A percentile compares a stretch with the other conserved stretches of the same genome.
These are phyloP conservation scores for Tipula vernalis DNA, from an alignment of 2,888 invertebrate genomes.

Conservation along the genomic window DNA sequence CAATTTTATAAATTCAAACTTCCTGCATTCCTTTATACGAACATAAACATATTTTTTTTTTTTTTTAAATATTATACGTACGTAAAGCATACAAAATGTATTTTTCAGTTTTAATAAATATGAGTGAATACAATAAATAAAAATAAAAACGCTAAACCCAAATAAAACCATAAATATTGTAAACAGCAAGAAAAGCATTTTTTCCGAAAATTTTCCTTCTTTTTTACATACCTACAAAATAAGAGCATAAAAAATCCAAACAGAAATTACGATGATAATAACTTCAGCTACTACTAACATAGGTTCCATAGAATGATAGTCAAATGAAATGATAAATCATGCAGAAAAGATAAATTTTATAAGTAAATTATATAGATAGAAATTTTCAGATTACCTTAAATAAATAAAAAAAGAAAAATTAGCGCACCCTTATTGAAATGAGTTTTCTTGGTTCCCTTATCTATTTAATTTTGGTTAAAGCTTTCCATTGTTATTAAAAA, in stretches of 20 bases:
- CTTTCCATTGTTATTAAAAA: not conserved
- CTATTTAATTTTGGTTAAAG: not conserved
- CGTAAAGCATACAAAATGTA: not conserved
- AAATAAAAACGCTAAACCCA: not conserved
- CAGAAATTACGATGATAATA: not conserved
- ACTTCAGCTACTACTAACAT: not conserved
- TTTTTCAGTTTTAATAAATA: not conserved
- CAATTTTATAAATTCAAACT: not conserved
- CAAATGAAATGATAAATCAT: not conserved
- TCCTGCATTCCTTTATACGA: not conserved
- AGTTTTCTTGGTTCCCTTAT: not conserved
- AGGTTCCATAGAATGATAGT: not conserved
- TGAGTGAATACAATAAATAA: not conserved
- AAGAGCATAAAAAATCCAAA: not conserved
- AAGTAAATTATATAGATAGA: not conserved
- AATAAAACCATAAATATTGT: not conserved
- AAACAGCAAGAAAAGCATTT: not conserved
- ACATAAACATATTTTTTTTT: not conserved
- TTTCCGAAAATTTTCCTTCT: not conserved
- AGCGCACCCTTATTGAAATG: not conserved
- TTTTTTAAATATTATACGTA: not conserved
- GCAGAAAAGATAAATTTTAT: not conserved
- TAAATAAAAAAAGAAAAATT: not conserved
- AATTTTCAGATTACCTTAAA: not conserved
- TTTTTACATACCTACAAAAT: not conserved